A percentile compares a stretch with the other conserved stretches of the same genome.
Evolutionary conservation across 2,888 invertebrate genomes (phyloP).

Genomic region (Ectemnius lituratus): DNA sequence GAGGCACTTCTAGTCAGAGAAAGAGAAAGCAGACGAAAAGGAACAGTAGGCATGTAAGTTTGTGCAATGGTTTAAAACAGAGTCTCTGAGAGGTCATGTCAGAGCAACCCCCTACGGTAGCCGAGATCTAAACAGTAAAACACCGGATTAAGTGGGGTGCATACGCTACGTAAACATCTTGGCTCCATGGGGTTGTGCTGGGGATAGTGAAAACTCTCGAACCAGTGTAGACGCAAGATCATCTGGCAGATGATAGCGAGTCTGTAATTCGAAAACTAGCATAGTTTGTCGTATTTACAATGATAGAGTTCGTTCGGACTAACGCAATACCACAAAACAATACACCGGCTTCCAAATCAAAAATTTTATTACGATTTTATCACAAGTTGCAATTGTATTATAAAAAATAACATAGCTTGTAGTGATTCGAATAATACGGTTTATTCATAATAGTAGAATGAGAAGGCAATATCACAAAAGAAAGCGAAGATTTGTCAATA

Average conservation of each 20-base stretch:
- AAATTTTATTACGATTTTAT: no score
- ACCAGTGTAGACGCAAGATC: constrained; percentile 32
- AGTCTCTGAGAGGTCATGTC: constrained; percentile 53
- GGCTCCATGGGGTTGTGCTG: constrained; percentile 53
- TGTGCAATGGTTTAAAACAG: constrained; percentile 21
- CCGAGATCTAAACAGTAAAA: constrained; percentile 67
- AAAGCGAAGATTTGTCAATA: no score
- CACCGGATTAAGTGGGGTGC: constrained; percentile 66
- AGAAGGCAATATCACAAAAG: no score
- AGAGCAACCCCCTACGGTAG: constrained; percentile 60
- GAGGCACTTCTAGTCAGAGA: background rate
- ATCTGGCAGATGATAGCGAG: constrained; percentile 19
- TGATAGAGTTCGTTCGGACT: no score
- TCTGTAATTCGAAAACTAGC: no score
- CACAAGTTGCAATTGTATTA: no score
- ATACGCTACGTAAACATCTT: constrained; percentile 61
- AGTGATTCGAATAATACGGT: no score
- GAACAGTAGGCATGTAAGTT: constrained; percentile 6
- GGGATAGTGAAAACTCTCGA: constrained; percentile 55
- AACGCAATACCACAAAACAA: no score
- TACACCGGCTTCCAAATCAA: no score
- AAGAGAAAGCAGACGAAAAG: constrained; percentile 34
- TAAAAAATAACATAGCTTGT: no score
- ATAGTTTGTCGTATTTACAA: no score
- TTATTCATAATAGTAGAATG: no score